Conservation (phyloP, 2,888 invertebrate species). For the Argyra leucocephala region DNA sequence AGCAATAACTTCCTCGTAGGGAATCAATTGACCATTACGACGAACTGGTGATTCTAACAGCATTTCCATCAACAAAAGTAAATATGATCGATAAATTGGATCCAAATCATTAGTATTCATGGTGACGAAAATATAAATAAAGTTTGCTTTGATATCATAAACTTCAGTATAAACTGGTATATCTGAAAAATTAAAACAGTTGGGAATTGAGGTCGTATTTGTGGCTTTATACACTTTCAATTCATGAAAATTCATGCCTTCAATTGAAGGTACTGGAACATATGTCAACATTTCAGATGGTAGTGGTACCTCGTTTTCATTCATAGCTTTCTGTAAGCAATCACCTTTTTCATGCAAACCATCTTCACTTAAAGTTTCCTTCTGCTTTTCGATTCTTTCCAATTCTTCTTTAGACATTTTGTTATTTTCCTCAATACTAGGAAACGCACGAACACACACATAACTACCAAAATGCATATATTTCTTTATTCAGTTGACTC, state of each 20-base stretch:
- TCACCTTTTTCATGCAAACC: slow-evolving; percentile 59
- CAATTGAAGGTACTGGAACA: slow-evolving; percentile 66
- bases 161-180: slow-evolving; percentile 67
- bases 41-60: slow-evolving; percentile 66
- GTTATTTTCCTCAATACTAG: slow-evolving; percentile 54
- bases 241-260: slow-evolving; percentile 60
- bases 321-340: slow-evolving; percentile 57
- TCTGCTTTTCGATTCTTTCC: slow-evolving; percentile 57
- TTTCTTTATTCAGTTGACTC: slow-evolving; percentile 58
- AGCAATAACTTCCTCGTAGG: slow-evolving; percentile 65
- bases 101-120: slow-evolving; percentile 59
- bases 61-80: slow-evolving; percentile 65
- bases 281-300: slow-evolving; percentile 61
- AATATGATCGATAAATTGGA: slow-evolving; percentile 54
- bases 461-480: slow-evolving; percentile 39
- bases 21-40: slow-evolving; percentile 22
- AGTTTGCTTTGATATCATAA: slow-evolving; percentile 72
- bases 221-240: slow-evolving; percentile 39
- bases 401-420: slow-evolving; percentile 65
- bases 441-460: slow-evolving; percentile 43
- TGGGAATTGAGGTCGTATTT: slow-evolving; percentile 40
- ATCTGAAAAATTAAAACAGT: slow-evolving; percentile 51
- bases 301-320: slow-evolving; percentile 68
- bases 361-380: slow-evolving; percentile 52
- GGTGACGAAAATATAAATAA: slow-evolving; percentile 65